These are phyloP conservation scores for Bedellia somnulentella DNA, from an alignment of 2,888 invertebrate species.

Conservation along the genomic window DNA sequence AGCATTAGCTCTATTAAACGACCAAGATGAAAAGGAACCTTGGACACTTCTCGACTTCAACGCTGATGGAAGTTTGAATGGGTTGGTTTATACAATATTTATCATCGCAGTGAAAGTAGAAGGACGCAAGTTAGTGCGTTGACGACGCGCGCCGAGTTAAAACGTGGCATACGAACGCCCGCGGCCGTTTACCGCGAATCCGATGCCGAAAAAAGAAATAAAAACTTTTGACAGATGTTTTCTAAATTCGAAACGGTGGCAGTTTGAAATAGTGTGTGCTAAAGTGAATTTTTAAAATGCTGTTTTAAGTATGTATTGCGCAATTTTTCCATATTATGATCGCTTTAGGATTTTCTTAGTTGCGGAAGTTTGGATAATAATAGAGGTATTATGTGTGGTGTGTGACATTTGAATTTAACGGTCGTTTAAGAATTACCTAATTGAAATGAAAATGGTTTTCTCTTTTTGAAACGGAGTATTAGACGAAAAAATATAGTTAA, in stretches of 20 bases:
- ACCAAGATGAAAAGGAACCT: conserved; percentile 14
- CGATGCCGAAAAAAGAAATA: conserved; percentile 1
- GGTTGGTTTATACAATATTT: conserved; percentile 17
- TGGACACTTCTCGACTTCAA: too few species aligned
- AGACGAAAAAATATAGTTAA: too few species aligned
- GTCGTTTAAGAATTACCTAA: too few species aligned
- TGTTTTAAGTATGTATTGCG: conserved; percentile 45
- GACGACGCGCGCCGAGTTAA: conserved; percentile 16
- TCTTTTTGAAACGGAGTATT: too few species aligned
- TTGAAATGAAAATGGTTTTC: too few species aligned
- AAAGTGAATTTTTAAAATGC: too few species aligned
- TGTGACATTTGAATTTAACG: conserved; percentile 22
- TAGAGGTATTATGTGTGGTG: conserved; percentile 10
- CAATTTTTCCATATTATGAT: too few species aligned
- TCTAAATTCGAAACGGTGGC: conserved; percentile 2
- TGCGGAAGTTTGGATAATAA: conserved; percentile 16
- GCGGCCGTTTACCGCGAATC: conserved; percentile 1
- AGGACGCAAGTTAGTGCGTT: conserved; percentile 38
- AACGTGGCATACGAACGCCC: conserved; percentile 14
- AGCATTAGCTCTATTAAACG: conserved; percentile 11
- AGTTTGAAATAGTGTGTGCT: conserved; percentile 1
- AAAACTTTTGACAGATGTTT: conserved; percentile 4
- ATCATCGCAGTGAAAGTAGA: conserved; percentile 48
- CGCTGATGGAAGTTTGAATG: too few species aligned
- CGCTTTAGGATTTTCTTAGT: conserved; percentile 11